These are phyloP conservation scores for Graptemys geographica DNA, from an alignment of 2,797 vertebrate species.

Conservation along the genomic window DNA sequence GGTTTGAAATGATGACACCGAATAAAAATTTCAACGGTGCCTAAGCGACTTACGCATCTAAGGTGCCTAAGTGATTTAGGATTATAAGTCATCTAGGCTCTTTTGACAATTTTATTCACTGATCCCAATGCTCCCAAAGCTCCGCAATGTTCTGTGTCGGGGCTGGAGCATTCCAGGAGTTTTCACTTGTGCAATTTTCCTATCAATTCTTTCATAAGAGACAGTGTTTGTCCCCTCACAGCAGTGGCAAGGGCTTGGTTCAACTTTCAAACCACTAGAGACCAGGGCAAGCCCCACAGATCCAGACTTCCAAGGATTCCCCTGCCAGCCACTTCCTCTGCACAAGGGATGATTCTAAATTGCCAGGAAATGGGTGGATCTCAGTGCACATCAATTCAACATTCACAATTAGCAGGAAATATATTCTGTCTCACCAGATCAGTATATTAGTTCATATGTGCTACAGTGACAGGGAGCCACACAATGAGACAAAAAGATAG, in stretches of 20 bases:
- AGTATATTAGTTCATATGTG: not conserved
- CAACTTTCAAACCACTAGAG: not conserved
- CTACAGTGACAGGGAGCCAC: not conserved
- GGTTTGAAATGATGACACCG: not conserved
- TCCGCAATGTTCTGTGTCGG: not conserved
- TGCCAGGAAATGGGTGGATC: not conserved
- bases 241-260: not conserved
- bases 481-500: not conserved
- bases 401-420: constrained; percentile 3
- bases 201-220: not conserved
- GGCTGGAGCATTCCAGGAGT: not conserved
- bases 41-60: not conserved
- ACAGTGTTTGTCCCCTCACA: not conserved
- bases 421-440: constrained; percentile 1
- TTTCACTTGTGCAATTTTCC: not conserved
- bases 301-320: not conserved
- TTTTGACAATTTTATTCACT: not conserved
- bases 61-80: not conserved
- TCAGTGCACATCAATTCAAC: not conserved
- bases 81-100: not conserved
- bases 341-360: not conserved
- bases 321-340: not conserved
- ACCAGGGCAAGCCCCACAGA: not conserved
- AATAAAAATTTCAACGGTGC: not conserved
- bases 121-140: not conserved